These are phyloP conservation scores for Cephus pulcher DNA, from an alignment of 2,888 invertebrate genomes.

Conservation along the genomic window DNA sequence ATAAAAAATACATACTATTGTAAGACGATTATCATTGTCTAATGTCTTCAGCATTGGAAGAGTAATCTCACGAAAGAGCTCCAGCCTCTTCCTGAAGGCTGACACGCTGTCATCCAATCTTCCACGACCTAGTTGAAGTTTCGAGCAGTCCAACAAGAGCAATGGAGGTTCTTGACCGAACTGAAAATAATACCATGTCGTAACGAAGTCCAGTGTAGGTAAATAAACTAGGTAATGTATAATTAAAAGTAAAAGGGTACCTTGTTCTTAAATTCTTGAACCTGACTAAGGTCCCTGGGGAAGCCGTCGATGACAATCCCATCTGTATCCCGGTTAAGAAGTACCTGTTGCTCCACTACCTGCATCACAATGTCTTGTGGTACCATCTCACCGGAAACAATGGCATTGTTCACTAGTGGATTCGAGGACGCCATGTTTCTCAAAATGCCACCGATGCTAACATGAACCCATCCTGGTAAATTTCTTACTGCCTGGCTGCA, in stretches of 20 bases:
- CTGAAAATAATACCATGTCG: slow-evolving; percentile 66
- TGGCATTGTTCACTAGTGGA: slow-evolving; percentile 76
- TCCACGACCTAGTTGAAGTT: slow-evolving; percentile 86
- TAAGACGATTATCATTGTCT: slow-evolving; percentile 84
- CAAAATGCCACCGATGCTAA: slow-evolving; percentile 83
- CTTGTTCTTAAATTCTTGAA: slow-evolving; percentile 88
- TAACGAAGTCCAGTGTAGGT: background rate
- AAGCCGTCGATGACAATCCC: slow-evolving; percentile 95
- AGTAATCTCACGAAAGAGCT: slow-evolving; percentile 87
- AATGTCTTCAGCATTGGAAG: slow-evolving; percentile 89
- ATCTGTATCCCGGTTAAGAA: slow-evolving; percentile 62
- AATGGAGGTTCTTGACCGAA: slow-evolving; percentile 82
- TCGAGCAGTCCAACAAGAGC: slow-evolving; percentile 90
- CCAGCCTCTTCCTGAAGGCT: slow-evolving; percentile 84
- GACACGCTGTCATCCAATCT: slow-evolving; percentile 88
- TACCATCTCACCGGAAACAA: slow-evolving; percentile 85
- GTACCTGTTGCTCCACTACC: slow-evolving; percentile 78
- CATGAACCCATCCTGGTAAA: slow-evolving; percentile 80
- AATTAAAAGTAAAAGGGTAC: slow-evolving; percentile 66
- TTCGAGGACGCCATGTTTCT: slow-evolving; percentile 78
- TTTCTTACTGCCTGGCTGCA: slow-evolving; percentile 79
- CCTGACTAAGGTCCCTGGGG: slow-evolving; percentile 91
- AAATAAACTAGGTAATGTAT: background rate
- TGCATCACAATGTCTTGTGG: slow-evolving; percentile 82
- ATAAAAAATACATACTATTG: slow-evolving; percentile 76